These are phyloP conservation scores for Phalacrocorax pelagicus DNA, from an alignment of 2,113 vertebrate genomes.

Conservation along the genomic window DNA sequence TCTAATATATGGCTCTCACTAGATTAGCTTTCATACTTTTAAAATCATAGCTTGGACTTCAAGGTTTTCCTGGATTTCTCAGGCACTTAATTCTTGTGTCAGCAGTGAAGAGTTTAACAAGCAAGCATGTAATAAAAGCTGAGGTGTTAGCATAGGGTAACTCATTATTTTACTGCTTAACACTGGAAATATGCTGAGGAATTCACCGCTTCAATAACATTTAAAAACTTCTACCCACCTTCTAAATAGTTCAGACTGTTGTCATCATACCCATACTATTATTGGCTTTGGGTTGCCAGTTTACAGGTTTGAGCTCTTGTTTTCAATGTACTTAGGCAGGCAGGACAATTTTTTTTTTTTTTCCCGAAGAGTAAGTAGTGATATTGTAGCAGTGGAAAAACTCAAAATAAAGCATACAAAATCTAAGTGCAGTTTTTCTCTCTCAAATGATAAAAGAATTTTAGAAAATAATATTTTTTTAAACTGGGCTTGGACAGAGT, in stretches of 20 bases:
- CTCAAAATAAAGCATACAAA: not conserved
- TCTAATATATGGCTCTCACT: not conserved
- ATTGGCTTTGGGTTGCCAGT: rapidly evolving
- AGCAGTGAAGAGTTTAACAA: not conserved
- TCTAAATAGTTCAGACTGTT: not conserved
- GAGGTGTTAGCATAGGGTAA: not conserved
- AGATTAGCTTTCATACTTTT: not conserved
- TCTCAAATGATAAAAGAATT: not conserved
- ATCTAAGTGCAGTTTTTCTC: not conserved
- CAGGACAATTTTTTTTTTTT: not conserved
- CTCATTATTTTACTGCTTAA: not conserved
- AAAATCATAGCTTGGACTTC: not conserved
- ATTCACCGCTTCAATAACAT: not conserved
- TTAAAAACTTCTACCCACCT: not conserved
- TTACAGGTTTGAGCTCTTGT: not conserved
- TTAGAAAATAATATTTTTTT: not conserved
- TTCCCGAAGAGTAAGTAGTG: not conserved
- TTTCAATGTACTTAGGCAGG: not conserved
- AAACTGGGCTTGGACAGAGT: not conserved
- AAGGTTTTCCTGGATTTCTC: not conserved
- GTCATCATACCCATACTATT: too few relatives aligned
- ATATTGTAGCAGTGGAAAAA: not conserved
- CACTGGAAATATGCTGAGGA: not conserved
- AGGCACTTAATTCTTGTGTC: rapidly evolving
- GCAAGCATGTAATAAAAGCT: not conserved